Percentiles rank a stretch among this genome's conserved stretches.
These are phyloP conservation scores for Callospermophilus lateralis DNA, from an alignment of 2,113 vertebrate genomes.

Conservation along the genomic window DNA sequence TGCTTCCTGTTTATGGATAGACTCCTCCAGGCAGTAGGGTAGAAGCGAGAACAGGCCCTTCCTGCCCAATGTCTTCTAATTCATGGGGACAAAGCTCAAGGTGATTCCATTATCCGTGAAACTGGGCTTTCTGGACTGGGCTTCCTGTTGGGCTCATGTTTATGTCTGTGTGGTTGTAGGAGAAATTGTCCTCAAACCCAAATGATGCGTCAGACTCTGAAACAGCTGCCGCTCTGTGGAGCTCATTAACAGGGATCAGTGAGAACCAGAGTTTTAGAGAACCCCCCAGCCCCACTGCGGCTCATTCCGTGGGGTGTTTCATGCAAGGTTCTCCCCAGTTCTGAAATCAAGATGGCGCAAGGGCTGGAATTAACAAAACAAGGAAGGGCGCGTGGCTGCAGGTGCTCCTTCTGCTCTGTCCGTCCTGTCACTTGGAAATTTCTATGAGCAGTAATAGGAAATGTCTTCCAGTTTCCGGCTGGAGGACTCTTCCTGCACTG, in stretches of 20 bases:
- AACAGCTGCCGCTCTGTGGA: neutral
- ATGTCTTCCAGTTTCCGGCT: neutral
- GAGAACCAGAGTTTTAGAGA: neutral
- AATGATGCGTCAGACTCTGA: neutral
- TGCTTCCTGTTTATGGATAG: neutral
- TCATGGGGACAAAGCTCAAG: too few species aligned
- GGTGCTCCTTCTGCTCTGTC: too few species aligned
- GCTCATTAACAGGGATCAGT: neutral
- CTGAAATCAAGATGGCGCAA: neutral
- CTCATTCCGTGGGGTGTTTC: neutral
- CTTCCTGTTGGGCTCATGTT: neutral
- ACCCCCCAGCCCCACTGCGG: neutral
- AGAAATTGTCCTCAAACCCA: neutral
- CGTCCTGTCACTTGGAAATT: neutral
- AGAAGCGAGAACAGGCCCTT: neutral
- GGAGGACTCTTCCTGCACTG: accelerated
- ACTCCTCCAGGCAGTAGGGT: neutral
- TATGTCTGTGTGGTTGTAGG: accelerated
- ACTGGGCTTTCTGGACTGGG: neutral
- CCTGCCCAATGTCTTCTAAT: too few species aligned
- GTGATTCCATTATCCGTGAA: neutral
- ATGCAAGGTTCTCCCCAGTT: neutral
- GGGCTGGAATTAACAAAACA: neutral
- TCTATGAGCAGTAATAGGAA: neutral
- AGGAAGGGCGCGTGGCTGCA: accelerated